Evolutionary conservation across 1,140 invertebrate genomes (phyloP).

Genomic region (Acyrthosiphon pisum): DNA sequence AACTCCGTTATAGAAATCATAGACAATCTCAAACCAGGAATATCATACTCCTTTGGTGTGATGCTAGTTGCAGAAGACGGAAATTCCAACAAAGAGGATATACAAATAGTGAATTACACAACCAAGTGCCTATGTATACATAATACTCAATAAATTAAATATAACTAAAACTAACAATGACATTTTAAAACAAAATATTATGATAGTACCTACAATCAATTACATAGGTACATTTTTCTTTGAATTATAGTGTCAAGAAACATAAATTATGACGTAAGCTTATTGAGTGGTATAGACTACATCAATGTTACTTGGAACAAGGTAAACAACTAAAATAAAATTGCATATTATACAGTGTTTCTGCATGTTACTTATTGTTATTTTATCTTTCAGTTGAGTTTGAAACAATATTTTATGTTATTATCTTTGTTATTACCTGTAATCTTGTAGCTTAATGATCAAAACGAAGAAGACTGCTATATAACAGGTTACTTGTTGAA

Average conservation of each 20-base stretch:
- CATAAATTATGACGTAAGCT: background rate
- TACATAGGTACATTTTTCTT: background rate
- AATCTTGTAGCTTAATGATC: background rate
- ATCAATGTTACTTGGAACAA: constrained; percentile 26
- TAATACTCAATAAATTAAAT: background rate
- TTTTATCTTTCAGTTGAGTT: too few species aligned
- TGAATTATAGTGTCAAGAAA: background rate
- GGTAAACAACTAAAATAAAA: background rate
- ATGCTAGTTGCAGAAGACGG: constrained; percentile 4
- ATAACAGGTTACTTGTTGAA: background rate
- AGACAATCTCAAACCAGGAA: background rate
- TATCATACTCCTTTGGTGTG: background rate
- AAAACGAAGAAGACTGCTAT: background rate
- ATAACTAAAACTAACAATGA: background rate
- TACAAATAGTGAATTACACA: background rate
- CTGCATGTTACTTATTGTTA: too few species aligned
- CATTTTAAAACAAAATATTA: background rate
- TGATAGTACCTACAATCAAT: too few species aligned
- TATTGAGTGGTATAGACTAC: background rate
- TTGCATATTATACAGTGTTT: background rate
- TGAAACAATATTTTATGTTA: background rate
- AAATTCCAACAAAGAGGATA: constrained; percentile 3
- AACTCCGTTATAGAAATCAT: background rate
- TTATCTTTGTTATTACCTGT: background rate
- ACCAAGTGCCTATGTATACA: background rate